Evolutionary conservation across 1,140 invertebrate genomes (phyloP).

Genomic region (Drosophila pseudoobscura): DNA sequence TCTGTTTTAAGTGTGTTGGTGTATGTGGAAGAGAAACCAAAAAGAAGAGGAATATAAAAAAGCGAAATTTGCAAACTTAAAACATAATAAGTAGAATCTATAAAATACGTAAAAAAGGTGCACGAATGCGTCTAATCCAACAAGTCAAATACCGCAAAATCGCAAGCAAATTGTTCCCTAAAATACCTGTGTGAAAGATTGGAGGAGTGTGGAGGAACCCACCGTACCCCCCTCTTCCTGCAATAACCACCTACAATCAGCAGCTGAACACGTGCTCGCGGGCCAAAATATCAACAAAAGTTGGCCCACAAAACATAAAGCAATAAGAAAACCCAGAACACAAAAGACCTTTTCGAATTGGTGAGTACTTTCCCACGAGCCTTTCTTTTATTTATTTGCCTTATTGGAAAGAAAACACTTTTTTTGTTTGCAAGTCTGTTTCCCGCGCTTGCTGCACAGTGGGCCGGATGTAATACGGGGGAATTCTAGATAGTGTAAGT

Average conservation of each 20-base stretch:
- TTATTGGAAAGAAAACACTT: slow-evolving; percentile 50
- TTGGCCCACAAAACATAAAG: slow-evolving; percentile 11
- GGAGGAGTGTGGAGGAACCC: slow-evolving; percentile 12
- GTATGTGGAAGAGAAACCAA: slow-evolving; percentile 59
- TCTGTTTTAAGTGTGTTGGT: slow-evolving; percentile 11
- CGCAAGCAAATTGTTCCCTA: slow-evolving; percentile 12
- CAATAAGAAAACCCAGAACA: slow-evolving; percentile 21
- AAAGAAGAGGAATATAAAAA: slow-evolving; percentile 43
- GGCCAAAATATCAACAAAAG: slow-evolving; percentile 61
- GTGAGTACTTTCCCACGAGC: slow-evolving; percentile 46
- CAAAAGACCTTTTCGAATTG: slow-evolving; percentile 46
- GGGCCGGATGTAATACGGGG: neutral
- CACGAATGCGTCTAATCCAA: too few relatives aligned
- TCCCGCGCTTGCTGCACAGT: slow-evolving; percentile 41
- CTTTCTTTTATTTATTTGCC: slow-evolving; percentile 50
- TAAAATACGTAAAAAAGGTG: too few relatives aligned
- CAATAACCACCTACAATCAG: slow-evolving; percentile 28
- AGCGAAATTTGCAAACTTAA: slow-evolving; percentile 16
- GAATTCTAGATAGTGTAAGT: neutral
- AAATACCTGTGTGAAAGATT: slow-evolving; percentile 13
- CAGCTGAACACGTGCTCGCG: slow-evolving; percentile 62
- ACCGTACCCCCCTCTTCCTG: neutral
- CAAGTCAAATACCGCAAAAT: too few relatives aligned
- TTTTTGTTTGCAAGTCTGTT: slow-evolving; percentile 20
- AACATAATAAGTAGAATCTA: too few relatives aligned